Conservation (phyloP, 2,888 invertebrate species). For the Oxyteleia sp. region DNA sequence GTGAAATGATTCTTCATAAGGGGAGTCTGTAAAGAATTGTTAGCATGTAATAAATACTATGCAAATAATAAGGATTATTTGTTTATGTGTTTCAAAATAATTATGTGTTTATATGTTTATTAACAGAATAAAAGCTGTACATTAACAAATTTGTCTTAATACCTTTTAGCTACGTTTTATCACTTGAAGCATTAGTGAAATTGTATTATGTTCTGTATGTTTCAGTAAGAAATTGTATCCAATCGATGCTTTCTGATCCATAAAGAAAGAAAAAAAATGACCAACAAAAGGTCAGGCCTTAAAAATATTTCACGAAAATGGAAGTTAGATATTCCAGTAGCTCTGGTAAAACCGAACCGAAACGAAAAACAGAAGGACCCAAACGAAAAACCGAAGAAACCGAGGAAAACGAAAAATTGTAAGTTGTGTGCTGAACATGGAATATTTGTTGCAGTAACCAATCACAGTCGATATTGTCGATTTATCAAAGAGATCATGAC, state of each 20-base stretch:
- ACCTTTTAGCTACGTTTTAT: no score
- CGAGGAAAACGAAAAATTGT: slow-evolving; percentile 14
- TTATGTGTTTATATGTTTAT: no score
- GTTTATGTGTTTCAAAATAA: no score
- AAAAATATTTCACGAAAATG: slow-evolving; percentile 8
- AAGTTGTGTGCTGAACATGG: slow-evolving; percentile 13
- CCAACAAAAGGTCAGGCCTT: not conserved
- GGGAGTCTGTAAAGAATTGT: no score
- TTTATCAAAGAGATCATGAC: slow-evolving; percentile 2
- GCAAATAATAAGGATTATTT: no score
- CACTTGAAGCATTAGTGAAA: no score
- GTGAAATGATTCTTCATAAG: no score
- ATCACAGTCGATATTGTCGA: slow-evolving; percentile 22
- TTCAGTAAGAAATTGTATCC: no score
- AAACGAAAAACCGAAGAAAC: not conserved
- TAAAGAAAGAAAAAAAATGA: slow-evolving; percentile 16
- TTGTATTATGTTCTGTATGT: not conserved
- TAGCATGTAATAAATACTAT: no score
- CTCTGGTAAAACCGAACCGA: slow-evolving; percentile 11
- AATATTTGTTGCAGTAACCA: not conserved
- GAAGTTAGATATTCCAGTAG: slow-evolving; percentile 4
- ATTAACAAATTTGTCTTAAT: no score
- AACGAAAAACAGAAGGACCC: slow-evolving; percentile 1
- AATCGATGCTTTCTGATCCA: no score
- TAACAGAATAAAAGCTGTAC: no score